Base-by-base conservation (phyloP, 2,888 invertebrate genomes). In the Dione vanillae region DNA sequence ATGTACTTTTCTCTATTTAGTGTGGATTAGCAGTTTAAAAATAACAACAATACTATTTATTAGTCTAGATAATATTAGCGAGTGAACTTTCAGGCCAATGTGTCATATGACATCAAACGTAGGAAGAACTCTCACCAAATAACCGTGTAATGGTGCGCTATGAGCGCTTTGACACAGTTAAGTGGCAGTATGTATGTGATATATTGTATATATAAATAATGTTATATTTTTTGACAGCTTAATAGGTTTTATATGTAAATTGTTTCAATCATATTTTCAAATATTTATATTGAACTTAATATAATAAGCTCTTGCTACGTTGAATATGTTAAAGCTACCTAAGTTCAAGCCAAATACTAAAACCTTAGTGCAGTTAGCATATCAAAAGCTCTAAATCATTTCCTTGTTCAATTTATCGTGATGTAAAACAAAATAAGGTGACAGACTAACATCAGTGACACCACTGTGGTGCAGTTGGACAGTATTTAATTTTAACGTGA, bases 81-180 rank as follows among this genome's bases (percentile, higher is more conserved):
- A n/a, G 27, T 43, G 3, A 56, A 16, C 16, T 56, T 35, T 11
- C 11, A 56, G 37, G 14, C 35, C 37, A 11, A 56, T 56, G 11
- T 16, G 35, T 10, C 37, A 11, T 40, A 56, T 56, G 27, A 35
- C 45, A 20, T 61, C 61, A 61, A 61, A 61, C 27, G n/a, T 45
- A 61, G 41, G 59, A 59, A 59, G 59, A 12, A 20, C 41, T 59
- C 59, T 59, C 14, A 19, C 20, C 20, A 41, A 59, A 41, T 41
- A 20, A 59, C 43, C 20, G 45, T 61, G 20, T 61, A 35, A 61
- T 61, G 27, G 45, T 45, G n/a, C 10, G 45, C 45, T 45, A 27
- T 45, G 45, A 45, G 19, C 16, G 40, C 49, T 67, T 12, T n/a
- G 11, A 27, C 27, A 43, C 20, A 11, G 11, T 12, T 37, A 67